Evolutionary conservation across 2,888 invertebrate genomes (phyloP), one percentile per base, ranked within the genome.

Genomic region (Heliconius ethilla): DNA sequence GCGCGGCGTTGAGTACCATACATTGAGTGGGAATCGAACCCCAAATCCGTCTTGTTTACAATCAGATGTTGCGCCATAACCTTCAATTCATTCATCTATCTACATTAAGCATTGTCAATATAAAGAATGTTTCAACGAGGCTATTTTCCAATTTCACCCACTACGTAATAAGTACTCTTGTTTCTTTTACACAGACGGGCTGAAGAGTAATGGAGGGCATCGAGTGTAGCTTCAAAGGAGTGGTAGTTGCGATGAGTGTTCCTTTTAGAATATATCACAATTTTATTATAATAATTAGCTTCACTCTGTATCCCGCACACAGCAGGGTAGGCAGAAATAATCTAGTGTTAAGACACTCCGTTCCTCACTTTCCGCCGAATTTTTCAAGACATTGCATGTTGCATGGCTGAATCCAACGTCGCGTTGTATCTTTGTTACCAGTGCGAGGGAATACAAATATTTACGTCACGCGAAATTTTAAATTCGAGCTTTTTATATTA

Each of bases 201-300:
- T 51, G n/a, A 70, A 55, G 51, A 29, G 29, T 67, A 67, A 67
- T 67, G 67, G 37, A 45, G 51, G 70, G 13, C 22, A 29, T 70
- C 51, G 70, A 70, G 70, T 55, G 70, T 70, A 18, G 70, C 51
- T 70, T 70, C 51, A 70, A 55, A 67, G 40, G 37, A 33, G 25
- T n/a, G 67, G 22, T 22, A 40, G 67, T 22, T 67, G n/a, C 1
- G 37, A 29, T 6, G 27, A 51, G 25, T 66, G 18, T 37, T 37
- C 66, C 11, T 67, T 37, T 67, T 67, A 67, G 33, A 65, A 65
- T 29, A 65, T 13, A 18, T 37, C 10, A 9, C n/a, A n/a, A 37
- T 1, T 37, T 22, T 22, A 10, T 10, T 7, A 55, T 55, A 22
- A 22, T n/a, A 45, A 40, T 40, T 3, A 40, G 11, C 40, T 11